phyloP scores from a whole-genome alignment of 2,888 invertebrate species.

The Uropetala carovei region DNA sequence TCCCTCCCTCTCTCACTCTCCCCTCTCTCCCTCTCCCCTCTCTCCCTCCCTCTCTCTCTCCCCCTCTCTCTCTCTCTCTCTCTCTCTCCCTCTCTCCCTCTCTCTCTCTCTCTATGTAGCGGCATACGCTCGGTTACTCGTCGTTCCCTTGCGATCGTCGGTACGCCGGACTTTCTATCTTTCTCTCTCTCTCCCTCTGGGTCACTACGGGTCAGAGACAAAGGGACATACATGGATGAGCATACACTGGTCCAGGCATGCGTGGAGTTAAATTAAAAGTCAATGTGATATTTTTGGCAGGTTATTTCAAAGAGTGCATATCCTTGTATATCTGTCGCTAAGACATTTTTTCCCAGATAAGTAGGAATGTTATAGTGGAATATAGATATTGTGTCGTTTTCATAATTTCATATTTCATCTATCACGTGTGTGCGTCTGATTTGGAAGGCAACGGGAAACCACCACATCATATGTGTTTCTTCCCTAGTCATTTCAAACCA shows the following conservation, averaged over 20 bases:
- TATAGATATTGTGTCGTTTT: no score
- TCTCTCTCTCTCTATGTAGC: neutral
- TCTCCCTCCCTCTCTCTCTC: neutral
- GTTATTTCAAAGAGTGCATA: slow-evolving; percentile 13
- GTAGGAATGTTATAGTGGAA: neutral
- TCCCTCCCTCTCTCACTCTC: neutral
- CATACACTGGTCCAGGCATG: neutral
- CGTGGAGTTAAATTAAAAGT: neutral
- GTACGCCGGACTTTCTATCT: no score
- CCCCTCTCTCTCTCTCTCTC: neutral
- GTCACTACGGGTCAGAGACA: slow-evolving; percentile 4
- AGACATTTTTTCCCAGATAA: neutral
- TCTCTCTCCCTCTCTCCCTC: neutral
- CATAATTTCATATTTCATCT: no score
- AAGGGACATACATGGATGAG: neutral
- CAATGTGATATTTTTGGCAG: neutral
- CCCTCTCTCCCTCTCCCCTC: neutral
- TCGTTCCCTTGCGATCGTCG: neutral
- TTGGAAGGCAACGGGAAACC: no score
- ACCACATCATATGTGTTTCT: no score
- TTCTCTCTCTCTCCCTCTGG: neutral
- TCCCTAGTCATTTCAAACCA: no score
- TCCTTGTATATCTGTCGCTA: neutral
- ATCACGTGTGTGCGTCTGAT: no score
- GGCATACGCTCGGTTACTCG: neutral